Conservation (phyloP, 2,888 invertebrate genomes). For the Clanis bilineata region DNA sequence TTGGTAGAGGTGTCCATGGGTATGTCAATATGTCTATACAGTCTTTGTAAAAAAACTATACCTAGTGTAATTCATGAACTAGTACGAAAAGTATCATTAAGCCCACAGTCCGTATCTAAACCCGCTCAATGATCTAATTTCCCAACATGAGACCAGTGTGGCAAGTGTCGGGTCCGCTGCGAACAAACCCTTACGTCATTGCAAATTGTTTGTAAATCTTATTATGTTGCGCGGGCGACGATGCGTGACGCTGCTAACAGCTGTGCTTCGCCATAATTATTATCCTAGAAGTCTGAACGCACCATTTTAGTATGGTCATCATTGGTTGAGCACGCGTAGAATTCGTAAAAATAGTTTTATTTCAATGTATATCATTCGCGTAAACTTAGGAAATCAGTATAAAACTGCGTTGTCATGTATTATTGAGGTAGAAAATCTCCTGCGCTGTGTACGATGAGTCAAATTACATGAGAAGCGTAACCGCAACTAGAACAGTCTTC, state of each 20-base stretch:
- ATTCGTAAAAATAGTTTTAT: too few relatives aligned
- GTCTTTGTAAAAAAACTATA: too few relatives aligned
- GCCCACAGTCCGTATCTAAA: neutral
- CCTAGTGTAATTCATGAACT: neutral
- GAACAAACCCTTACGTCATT: neutral
- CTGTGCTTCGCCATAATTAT: neutral
- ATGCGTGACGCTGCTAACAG: neutral
- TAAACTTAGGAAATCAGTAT: too few relatives aligned
- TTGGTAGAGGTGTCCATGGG: too few relatives aligned
- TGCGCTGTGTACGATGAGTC: too few relatives aligned
- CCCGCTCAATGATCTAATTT: neutral
- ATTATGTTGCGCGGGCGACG: neutral
- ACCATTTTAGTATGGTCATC: too few relatives aligned
- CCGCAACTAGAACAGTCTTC: neutral
- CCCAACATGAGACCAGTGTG: neutral
- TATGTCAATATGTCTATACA: too few relatives aligned
- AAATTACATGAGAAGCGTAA: neutral
- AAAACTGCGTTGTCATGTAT: too few relatives aligned
- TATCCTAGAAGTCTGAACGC: too few relatives aligned
- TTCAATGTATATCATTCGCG: too few relatives aligned
- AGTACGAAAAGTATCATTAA: neutral
- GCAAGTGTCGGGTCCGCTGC: neutral
- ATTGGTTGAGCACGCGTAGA: too few relatives aligned
- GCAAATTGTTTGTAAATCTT: slow-evolving; percentile 2
- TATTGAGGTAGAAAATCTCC: too few relatives aligned